A percentile compares a stretch with the other conserved stretches of the same genome.
Conservation (phyloP, 2,113 vertebrate species). For the Trichechus manatus region DNA sequence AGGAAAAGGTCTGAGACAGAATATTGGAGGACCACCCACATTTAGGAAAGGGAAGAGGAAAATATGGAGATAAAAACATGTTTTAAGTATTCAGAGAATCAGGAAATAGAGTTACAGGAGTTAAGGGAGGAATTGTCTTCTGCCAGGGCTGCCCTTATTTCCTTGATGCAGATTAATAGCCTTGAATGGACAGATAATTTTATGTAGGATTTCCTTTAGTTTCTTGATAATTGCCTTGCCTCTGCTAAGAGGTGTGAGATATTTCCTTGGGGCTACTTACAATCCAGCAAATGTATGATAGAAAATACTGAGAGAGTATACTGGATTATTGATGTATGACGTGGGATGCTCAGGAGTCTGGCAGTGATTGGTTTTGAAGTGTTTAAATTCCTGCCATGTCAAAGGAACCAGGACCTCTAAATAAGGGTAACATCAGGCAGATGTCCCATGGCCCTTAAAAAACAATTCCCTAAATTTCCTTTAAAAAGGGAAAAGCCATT, state of each 20-base stretch:
- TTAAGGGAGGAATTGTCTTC: neutral
- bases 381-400: neutral
- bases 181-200: slow-evolving; percentile 1
- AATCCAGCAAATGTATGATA: neutral
- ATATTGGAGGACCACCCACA: neutral
- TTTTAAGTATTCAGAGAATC: neutral
- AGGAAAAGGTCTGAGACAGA: neutral
- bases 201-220: neutral
- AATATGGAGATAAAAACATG: neutral
- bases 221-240: neutral
- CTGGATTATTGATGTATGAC: neutral
- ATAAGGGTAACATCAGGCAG: neutral
- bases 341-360: neutral
- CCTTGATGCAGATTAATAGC: neutral
- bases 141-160: neutral
- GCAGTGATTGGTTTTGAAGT: neutral
- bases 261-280: neutral
- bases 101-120: neutral
- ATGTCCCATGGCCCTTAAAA: neutral
- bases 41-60: neutral
- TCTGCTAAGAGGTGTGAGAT: neutral
- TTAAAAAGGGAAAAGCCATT: neutral
- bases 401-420: neutral
- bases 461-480: neutral
- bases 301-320: neutral